Evolutionary conservation across 2,888 invertebrate genomes (phyloP).

Genomic region (Thymelicus lineola): DNA sequence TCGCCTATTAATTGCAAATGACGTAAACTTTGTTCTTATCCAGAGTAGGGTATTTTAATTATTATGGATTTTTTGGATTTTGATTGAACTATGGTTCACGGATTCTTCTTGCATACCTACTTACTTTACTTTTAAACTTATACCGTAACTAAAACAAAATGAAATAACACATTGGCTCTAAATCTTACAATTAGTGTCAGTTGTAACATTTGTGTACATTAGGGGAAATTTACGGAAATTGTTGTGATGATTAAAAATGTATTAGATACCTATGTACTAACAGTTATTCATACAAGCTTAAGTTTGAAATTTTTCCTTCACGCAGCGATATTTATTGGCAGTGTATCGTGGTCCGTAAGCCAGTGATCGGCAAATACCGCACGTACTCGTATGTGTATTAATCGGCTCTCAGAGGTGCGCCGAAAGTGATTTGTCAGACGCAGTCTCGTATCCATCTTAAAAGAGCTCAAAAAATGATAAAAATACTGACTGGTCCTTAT

Average conservation of each 20-base stretch:
- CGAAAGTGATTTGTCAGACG: constrained; percentile 17
- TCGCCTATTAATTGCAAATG: too few relatives aligned
- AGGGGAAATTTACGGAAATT: too few relatives aligned
- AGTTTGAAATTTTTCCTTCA: background rate
- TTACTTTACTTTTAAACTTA: too few relatives aligned
- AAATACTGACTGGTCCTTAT: background rate
- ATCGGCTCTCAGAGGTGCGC: constrained; percentile 45
- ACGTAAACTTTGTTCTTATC: too few relatives aligned
- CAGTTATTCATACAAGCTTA: background rate
- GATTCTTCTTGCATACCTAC: too few relatives aligned
- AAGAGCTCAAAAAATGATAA: background rate
- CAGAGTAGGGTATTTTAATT: too few relatives aligned
- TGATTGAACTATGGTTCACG: too few relatives aligned
- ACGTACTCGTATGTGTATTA: constrained; percentile 56
- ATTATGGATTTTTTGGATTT: too few relatives aligned
- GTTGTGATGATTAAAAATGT: background rate
- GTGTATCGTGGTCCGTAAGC: constrained; percentile 27
- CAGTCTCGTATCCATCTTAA: constrained; percentile 11
- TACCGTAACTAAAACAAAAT: too few relatives aligned
- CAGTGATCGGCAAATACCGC: constrained; percentile 47
- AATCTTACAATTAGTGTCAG: too few relatives aligned
- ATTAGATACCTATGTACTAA: background rate
- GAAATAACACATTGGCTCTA: too few relatives aligned
- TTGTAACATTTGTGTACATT: too few relatives aligned
- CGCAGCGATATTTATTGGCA: background rate